Conservation (phyloP, 1,140 invertebrate species). For the Nilaparvata lugens region DNA sequence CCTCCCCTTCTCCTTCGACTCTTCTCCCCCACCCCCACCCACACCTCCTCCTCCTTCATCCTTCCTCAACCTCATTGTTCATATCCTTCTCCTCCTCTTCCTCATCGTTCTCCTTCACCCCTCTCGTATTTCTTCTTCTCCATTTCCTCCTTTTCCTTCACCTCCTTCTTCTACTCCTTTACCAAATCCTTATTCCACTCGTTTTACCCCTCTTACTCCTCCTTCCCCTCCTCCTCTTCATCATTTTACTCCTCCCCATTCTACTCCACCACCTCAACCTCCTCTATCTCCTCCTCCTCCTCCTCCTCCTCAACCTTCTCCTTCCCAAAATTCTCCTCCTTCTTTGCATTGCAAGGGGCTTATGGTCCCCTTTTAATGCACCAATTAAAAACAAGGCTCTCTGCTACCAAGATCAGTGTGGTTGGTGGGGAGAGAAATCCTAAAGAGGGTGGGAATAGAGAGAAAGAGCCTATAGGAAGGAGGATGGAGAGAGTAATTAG, state of each 20-base stretch:
- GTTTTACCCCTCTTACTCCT: neutral
- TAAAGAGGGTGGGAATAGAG: no score
- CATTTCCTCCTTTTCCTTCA: neutral
- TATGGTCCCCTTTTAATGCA: no score
- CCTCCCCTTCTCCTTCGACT: neutral
- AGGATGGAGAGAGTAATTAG: no score
- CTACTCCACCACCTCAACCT: no score
- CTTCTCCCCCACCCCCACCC: neutral
- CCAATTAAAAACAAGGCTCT: no score
- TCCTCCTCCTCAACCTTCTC: neutral
- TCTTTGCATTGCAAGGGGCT: neutral
- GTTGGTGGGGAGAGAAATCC: no score
- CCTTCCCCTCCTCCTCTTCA: neutral
- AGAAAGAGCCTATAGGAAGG: no score
- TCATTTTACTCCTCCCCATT: neutral
- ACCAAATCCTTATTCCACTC: neutral
- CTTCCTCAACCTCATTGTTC: neutral
- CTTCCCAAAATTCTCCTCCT: neutral
- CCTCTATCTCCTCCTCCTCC: no score
- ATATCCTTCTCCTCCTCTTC: neutral
- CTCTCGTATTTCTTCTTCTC: neutral
- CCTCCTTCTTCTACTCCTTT: neutral
- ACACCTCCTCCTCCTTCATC: neutral
- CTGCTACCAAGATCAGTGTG: neutral
- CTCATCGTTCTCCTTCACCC: neutral